phyloP scores from a whole-genome alignment of 2,797 vertebrate species.

The Phyllotis vaccarum region DNA sequence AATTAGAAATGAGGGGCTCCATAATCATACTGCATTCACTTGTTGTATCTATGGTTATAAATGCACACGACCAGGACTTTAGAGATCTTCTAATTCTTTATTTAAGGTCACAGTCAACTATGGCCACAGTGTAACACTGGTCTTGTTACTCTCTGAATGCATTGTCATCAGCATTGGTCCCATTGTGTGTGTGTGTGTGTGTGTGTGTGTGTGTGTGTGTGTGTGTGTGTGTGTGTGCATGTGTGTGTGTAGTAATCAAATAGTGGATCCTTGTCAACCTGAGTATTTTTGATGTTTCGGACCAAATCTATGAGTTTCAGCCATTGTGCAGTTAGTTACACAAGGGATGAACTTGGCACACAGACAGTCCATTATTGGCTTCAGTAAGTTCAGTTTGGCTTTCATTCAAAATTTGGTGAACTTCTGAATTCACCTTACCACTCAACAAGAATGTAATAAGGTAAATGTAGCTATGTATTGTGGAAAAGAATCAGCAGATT shows the following conservation, averaged over 20 bases:
- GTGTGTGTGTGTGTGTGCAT: background rate
- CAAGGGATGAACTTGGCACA: too few species aligned
- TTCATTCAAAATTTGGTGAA: background rate
- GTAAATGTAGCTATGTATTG: too few species aligned
- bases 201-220: background rate
- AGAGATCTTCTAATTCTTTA: background rate
- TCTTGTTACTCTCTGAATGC: background rate
- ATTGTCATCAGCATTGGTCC: too few species aligned
- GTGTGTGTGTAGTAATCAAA: background rate
- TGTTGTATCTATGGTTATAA: background rate
- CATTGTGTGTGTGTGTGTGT: background rate
- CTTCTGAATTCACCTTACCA: too few species aligned
- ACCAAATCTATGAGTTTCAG: background rate
- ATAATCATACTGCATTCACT: background rate
- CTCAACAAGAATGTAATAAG: background rate
- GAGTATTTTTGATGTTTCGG: background rate
- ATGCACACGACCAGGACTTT: background rate
- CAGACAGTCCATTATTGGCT: background rate
- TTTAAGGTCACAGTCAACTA: background rate
- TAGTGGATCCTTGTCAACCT: background rate
- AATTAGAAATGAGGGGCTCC: background rate
- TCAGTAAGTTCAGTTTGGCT: background rate
- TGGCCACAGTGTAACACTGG: background rate
- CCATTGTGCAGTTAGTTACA: background rate
- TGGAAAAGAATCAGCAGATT: too few species aligned